Base-by-base conservation (phyloP, 2,797 vertebrate genomes). In the Thamnophis elegans region DNA sequence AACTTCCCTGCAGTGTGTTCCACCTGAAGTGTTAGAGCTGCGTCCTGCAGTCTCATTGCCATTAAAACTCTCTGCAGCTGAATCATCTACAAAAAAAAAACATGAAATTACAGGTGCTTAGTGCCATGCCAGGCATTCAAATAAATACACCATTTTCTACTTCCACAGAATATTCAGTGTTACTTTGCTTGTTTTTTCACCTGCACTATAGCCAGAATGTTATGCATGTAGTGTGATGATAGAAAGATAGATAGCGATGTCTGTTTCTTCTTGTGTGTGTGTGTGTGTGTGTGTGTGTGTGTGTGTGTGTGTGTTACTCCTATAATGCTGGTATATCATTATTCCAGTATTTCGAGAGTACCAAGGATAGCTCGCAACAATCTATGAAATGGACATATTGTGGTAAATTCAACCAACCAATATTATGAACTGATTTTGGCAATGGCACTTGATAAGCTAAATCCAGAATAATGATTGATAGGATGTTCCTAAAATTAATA, bases 11-110 rank as follows among this genome's bases (percentile, higher is more conserved):
- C 97, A 95, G 94, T 98, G 97, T 96, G 97, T 93, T 97, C 97
- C 98, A 96, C 97, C 97, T 94, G 98, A 97, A 97, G 97, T 94
- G 94, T 95, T 68, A 91, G 98, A 97, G 96, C 97, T 97, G 89
- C 97, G 97, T 94, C 98, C 98, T 97, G 98, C 95, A 92, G 97
- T 97, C 95, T 98, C 98, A 95, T 98, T 98, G 95, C 98, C 98
- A 94, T 98, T 98, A 97, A 97, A 97, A 96, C 98, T 98, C 95
- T 98, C 98, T 93, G 98, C 97, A 0, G 98, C 97, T 95, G 98
- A 98, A 97, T 98, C 98, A 98, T 98, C 98, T 98, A 97, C 96
- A 93, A 97, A 95, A 62, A 96, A 89, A 42, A 42, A 42, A 97
- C 95, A 97, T 68, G 82, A 58, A 89, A 88, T 91, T 94, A 97